phyloP scores from a whole-genome alignment of 64 coral and sea anemone species.

The Astreopora myriophthalma region DNA sequence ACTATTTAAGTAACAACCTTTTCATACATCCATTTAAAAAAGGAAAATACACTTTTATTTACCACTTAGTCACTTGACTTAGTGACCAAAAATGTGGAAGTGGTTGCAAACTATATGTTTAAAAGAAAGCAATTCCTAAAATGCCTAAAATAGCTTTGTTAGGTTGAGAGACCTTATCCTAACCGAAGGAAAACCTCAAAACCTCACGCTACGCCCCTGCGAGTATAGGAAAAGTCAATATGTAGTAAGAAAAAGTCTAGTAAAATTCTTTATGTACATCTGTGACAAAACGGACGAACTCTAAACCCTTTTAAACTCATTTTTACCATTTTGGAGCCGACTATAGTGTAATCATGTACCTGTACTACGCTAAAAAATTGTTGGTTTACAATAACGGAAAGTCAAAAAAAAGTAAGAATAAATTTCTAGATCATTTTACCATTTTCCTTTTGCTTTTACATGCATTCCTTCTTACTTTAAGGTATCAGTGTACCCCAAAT shows the following conservation, averaged over 20 bases:
- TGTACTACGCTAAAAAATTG: neutral
- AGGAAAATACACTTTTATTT: neutral
- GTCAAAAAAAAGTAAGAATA: neutral
- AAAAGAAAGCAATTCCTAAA: neutral
- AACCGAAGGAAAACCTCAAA: neutral
- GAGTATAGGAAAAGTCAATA: neutral
- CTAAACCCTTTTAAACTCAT: neutral
- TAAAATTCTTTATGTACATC: conserved; percentile 1
- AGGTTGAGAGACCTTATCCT: neutral
- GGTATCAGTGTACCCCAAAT: too few species aligned
- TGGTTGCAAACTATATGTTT: neutral
- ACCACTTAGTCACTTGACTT: too few species aligned
- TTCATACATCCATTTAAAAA: neutral
- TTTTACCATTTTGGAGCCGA: neutral
- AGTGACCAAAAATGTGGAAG: neutral
- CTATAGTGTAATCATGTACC: neutral
- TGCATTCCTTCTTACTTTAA: neutral
- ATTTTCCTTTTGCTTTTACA: neutral
- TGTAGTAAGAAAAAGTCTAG: neutral
- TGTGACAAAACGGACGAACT: neutral
- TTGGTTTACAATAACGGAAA: neutral
- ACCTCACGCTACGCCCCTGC: neutral
- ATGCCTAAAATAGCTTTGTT: neutral
- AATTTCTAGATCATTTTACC: neutral
- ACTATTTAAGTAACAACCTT: neutral